phyloP scores from a whole-genome alignment of 1,140 invertebrate genomes.

The Orius insidiosus region DNA sequence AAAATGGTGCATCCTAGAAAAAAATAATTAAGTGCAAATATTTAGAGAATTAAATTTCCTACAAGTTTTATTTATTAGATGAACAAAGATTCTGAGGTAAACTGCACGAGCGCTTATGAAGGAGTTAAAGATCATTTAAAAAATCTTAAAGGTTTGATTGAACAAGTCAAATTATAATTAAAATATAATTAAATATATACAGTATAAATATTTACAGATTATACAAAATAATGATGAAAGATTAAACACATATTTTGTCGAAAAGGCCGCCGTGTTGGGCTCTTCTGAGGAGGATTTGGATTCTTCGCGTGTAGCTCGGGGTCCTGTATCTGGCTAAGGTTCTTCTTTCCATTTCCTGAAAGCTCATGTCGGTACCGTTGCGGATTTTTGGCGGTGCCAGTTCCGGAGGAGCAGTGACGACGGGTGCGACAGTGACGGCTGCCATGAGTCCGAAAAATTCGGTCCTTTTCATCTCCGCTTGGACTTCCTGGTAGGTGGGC shows the following conservation, averaged over 20 bases:
- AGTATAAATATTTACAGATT: too few relatives aligned
- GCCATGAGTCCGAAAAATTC: conserved; percentile 11
- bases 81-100: too few relatives aligned
- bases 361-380: background rate
- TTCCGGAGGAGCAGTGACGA: conserved; percentile 5
- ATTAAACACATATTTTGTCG: background rate
- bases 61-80: too few relatives aligned
- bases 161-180: too few relatives aligned
- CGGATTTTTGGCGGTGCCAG: background rate
- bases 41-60: too few relatives aligned
- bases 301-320: conserved; percentile 6
- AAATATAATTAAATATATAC: too few relatives aligned
- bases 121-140: too few relatives aligned
- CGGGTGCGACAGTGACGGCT: conserved; percentile 2
- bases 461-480: conserved; percentile 4
- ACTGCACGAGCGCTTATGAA: too few relatives aligned
- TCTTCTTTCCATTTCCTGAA: conserved; percentile 3
- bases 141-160: too few relatives aligned
- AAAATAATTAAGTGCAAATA: too few relatives aligned
- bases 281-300: conserved; percentile 8
- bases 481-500: conserved; percentile 1
- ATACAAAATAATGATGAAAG: too few relatives aligned
- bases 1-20: too few relatives aligned
- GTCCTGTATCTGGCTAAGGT: conserved; percentile 4
- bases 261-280: conserved; percentile 9